Evolutionary conservation across 2,888 invertebrate species (phyloP), one percentile per base, ranked within the genome.

Genomic region (Apotomis capreana): DNA sequence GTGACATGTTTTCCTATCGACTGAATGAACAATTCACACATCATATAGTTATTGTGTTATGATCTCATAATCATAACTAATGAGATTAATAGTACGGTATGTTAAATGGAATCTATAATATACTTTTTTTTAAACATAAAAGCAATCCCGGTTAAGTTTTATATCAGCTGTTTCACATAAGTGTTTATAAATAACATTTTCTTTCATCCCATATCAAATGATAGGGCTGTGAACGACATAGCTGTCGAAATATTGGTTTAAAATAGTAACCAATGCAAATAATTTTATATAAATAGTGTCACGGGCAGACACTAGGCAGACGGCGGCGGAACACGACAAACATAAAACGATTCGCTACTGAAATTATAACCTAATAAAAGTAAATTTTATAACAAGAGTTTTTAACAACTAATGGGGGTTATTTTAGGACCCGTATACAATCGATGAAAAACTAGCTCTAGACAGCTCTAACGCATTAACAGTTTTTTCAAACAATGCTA

Each of bases 201-300:
- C 13, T 15, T 54, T n/a, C 54, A 54, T 26, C 13, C 26, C 9
- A n/a, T 26, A n/a, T 26, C 9, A n/a, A 46, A 49, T 36, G 61
- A 62, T 51, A 62, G 37, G 37, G 61, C 49, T 57, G 57, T 55
- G 57, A 51, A 37, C 36, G 58, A 49, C 36, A 12, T 26, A 26
- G 2, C 54, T 52, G 44, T 46, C 64, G 52, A 52, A 60, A 70
- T 60, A 65, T 65, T 44, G 52, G 55, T 54, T 49, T 57, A 9
- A 61, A 12, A 70, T 60, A 51, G 61, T 61, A 61, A 71, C 26
- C 26, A 51, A 49, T 15, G 67, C 57, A 61, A 0, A 51, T 62
- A 67, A 68, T 71, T 71, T 62, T 62, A 68, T 71, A 71, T 36
- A 71, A 71, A 71, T 71, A 71, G 71, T 62, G 57, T 55, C 71